These are phyloP conservation scores for Pteropus rufus DNA, from an alignment of 2,797 vertebrate species.

Conservation along the genomic window DNA sequence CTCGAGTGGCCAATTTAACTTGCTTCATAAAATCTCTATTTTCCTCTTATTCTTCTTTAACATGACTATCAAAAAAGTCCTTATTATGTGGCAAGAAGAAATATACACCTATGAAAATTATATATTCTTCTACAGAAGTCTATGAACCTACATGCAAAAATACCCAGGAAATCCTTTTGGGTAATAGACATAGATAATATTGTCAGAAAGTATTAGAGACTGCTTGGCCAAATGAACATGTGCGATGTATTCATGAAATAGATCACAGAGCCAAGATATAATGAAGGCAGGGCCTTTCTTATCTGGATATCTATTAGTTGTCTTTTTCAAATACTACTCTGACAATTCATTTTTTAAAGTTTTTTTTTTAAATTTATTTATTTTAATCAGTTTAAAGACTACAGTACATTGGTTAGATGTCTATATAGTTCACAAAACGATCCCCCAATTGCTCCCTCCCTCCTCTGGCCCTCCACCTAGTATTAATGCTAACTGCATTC, in stretches of 20 bases:
- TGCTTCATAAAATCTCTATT: background rate
- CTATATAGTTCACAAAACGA: no score
- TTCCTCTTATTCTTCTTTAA: background rate
- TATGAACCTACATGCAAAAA: background rate
- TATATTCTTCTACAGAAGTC: slow-evolving; percentile 11
- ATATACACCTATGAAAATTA: background rate
- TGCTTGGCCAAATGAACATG: background rate
- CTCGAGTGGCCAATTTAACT: background rate
- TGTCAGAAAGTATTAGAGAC: background rate
- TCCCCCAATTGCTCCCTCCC: no score
- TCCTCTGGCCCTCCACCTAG: no score
- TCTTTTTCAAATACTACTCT: background rate
- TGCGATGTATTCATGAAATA: background rate
- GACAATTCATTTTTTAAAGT: background rate
- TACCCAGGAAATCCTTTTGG: background rate
- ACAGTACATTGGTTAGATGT: no score
- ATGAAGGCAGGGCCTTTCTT: background rate
- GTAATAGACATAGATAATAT: background rate
- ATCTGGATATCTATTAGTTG: background rate
- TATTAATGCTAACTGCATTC: no score
- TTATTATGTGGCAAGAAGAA: background rate
- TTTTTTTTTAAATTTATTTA: no score
- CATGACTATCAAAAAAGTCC: background rate
- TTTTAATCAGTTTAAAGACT: no score
- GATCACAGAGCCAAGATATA: background rate